A percentile compares a stretch with the other conserved stretches of the same genome.
Conservation (phyloP, 1,140 invertebrate genomes). For the Cephus cinctus region DNA sequence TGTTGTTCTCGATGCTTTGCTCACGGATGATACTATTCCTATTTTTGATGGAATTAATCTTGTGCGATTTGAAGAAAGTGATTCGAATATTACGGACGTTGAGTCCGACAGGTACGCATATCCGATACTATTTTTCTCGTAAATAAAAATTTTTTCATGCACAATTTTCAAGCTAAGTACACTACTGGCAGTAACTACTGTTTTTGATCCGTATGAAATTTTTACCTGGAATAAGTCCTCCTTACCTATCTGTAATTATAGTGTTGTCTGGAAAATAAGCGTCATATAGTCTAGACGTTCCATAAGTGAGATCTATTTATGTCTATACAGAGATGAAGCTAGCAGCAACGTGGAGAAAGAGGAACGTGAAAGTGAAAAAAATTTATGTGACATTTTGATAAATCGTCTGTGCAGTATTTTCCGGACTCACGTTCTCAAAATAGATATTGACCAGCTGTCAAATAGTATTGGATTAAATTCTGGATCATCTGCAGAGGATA, state of each 20-base stretch:
- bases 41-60: slow-evolving; percentile 40
- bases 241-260: too few species aligned
- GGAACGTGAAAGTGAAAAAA: slow-evolving; percentile 13
- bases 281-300: too few species aligned
- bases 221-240: too few species aligned
- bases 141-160: too few species aligned
- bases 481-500: background rate
- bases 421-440: slow-evolving; percentile 43
- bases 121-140: too few species aligned
- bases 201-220: too few species aligned
- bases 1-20: slow-evolving; percentile 31
- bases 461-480: background rate
- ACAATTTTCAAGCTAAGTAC: too few species aligned
- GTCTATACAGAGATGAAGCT: slow-evolving; percentile 17
- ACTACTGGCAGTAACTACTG: too few species aligned
- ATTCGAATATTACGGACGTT: background rate
- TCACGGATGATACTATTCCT: slow-evolving; percentile 38
- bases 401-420: slow-evolving; percentile 33
- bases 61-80: slow-evolving; percentile 25
- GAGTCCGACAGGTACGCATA: slow-evolving; percentile 13
- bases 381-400: slow-evolving; percentile 28
- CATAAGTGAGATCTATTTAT: too few species aligned
- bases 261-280: too few species aligned
- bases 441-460: slow-evolving; percentile 34
- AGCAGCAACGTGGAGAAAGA: too few species aligned